Evolutionary conservation across 2,888 invertebrate species (phyloP).

Genomic region (Myathropa florea): DNA sequence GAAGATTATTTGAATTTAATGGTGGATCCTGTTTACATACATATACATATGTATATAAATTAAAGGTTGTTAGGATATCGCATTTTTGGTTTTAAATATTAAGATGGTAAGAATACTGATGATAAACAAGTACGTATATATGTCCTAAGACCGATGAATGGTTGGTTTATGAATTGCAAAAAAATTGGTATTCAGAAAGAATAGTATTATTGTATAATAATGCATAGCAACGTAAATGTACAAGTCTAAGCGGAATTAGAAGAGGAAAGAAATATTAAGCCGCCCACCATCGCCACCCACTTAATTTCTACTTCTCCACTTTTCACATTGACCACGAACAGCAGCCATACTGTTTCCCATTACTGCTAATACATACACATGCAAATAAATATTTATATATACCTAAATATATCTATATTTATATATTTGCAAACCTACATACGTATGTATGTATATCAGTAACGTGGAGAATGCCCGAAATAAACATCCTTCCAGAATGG

Average conservation of each 20-base stretch:
- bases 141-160: background rate
- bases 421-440: constrained; percentile 16
- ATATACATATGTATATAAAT: background rate
- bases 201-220: constrained; percentile 1
- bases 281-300: constrained; percentile 53
- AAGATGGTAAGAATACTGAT: background rate
- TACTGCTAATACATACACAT: constrained; percentile 57
- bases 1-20: background rate
- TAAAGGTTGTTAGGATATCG: background rate
- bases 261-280: constrained; percentile 47
- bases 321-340: constrained; percentile 69
- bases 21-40: background rate
- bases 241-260: constrained; percentile 12
- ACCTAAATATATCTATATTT: constrained; percentile 2
- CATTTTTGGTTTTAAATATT: background rate
- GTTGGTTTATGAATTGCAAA: background rate
- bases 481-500: constrained; percentile 69
- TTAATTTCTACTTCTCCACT: constrained; percentile 66
- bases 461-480: constrained; percentile 69
- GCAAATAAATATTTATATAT: constrained; percentile 26
- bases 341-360: constrained; percentile 71
- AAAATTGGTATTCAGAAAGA: background rate
- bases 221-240: background rate
- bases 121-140: background rate
- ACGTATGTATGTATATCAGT: constrained; percentile 48